phyloP scores from a whole-genome alignment of 2,113 vertebrate species.

The Centropus bengalensis region DNA sequence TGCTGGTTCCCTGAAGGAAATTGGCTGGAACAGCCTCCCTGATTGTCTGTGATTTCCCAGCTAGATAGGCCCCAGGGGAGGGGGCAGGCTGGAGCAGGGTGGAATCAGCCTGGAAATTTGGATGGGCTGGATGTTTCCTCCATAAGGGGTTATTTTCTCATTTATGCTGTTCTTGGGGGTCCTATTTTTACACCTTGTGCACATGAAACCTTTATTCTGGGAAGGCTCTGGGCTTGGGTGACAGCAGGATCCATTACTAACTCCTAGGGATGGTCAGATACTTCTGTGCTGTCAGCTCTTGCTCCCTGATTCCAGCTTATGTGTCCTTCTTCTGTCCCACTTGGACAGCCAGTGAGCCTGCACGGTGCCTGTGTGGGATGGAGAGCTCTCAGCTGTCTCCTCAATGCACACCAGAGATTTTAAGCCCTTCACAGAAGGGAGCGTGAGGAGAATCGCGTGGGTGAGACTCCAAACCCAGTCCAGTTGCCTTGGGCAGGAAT shows the following conservation, averaged over 20 bases:
- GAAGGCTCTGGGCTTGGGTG: not conserved
- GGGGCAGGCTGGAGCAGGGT: conserved; percentile 14
- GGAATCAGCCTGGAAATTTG: conserved; percentile 47
- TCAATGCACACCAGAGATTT: not conserved
- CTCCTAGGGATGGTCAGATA: not conserved
- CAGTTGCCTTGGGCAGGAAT: conserved; percentile 39
- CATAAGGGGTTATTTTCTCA: not conserved
- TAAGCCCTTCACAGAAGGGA: not conserved
- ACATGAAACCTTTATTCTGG: not conserved
- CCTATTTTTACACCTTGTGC: not conserved
- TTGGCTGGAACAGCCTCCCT: conserved; percentile 55
- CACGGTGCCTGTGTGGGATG: not conserved
- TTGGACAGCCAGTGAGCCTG: fast-evolving
- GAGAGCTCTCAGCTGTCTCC: not conserved
- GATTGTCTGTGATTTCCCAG: conserved; percentile 58
- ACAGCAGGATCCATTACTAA: not conserved
- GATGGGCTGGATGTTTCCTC: conserved; percentile 42
- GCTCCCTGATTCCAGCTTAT: not conserved
- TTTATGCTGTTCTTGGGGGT: not conserved
- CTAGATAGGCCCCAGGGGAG: conserved; percentile 39
- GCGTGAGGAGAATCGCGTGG: not conserved
- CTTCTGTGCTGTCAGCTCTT: not conserved
- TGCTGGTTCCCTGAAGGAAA: conserved; percentile 65
- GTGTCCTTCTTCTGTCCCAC: not conserved
- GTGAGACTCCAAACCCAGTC: not conserved